Percentiles rank a stretch among this genome's conserved stretches.
Conservation (phyloP, 2,113 vertebrate genomes). For the Percopsis transmontana region DNA sequence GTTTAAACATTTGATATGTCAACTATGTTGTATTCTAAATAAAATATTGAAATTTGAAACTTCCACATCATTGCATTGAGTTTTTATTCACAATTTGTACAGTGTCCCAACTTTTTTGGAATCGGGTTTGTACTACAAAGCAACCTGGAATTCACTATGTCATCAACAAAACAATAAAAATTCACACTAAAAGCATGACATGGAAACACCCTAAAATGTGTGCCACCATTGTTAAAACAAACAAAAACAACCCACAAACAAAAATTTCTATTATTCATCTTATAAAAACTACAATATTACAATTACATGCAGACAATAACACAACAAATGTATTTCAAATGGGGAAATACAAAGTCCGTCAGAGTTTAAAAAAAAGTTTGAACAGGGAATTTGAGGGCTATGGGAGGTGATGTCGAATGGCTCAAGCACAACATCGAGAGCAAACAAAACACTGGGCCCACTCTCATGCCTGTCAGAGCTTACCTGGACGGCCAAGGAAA, state of each 20-base stretch:
- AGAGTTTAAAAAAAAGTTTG: background rate
- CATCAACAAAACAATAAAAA: too few species aligned
- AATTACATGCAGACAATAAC: slow-evolving; percentile 83
- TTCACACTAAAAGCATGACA: background rate
- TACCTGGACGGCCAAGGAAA: slow-evolving; percentile 30
- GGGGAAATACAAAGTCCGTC: background rate
- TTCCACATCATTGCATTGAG: too few species aligned
- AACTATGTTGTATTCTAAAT: too few species aligned
- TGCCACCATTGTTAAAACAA: slow-evolving; percentile 61
- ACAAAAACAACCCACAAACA: slow-evolving; percentile 29
- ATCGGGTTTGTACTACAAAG: too few species aligned
- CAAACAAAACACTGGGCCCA: slow-evolving; percentile 10
- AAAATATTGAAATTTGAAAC: too few species aligned
- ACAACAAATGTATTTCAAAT: slow-evolving; percentile 73
- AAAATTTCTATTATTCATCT: background rate
- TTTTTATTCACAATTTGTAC: too few species aligned
- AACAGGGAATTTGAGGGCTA: slow-evolving; percentile 7
- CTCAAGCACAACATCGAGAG: slow-evolving; percentile 12
- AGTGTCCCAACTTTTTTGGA: too few species aligned
- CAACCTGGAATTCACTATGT: too few species aligned
- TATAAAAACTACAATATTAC: slow-evolving; percentile 68
- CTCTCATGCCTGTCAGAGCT: slow-evolving; percentile 27
- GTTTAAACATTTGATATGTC: too few species aligned
- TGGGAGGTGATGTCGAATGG: slow-evolving; percentile 18
- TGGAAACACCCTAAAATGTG: slow-evolving; percentile 63